Base-by-base conservation (phyloP, 2,888 invertebrate genomes). In the Alcis repandata region DNA sequence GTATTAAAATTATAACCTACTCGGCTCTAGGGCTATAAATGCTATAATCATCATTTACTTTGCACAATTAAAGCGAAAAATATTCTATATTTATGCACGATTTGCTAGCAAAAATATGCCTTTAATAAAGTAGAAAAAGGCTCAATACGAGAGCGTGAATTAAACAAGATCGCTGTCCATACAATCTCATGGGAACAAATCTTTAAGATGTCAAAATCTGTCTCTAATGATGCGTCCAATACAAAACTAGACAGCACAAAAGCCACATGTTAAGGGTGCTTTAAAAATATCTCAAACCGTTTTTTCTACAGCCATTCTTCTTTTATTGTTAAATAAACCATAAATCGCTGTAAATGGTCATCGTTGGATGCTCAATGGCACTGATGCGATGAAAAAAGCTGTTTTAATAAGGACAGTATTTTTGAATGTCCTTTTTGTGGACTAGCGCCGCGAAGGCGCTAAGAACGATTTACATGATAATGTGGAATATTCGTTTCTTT, bases 281-380 rank as follows among this genome's bases (percentile, higher is more conserved):
- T 74, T 49, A 79, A 79, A 63, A 79, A 82, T 83, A 82, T 83
- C 79, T 80, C 73, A 72, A 76, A 72, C 72, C 71, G 19, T 64
- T 78, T 82, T 86, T 85, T 79, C 74, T 69, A 63, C 63, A 69
- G 69, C 81, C 77, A 84, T 86, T 84, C 82, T 83, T 83, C 87
- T 86, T 88, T 90, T 88, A 90, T 92, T 91, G 92, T 92, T 89
- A 85, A 91, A 91, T 92, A 93, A 88, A 91, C 92, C 88, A 93
- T 93, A 93, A 92, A 93, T 93, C 90, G 86, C 91, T 83, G 84
- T 86, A 87, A 92, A 92, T 89, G 89, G 88, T 84, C 88, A 86
- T 80, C 83, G 81, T 86, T 78, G 79, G 82, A 83, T 83, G 78
- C 78, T 89, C 86, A 89, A 91, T 89, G 82, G 85, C 72, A 70